Base-by-base conservation (phyloP, 2,113 vertebrate species). In the Equus quagga region DNA sequence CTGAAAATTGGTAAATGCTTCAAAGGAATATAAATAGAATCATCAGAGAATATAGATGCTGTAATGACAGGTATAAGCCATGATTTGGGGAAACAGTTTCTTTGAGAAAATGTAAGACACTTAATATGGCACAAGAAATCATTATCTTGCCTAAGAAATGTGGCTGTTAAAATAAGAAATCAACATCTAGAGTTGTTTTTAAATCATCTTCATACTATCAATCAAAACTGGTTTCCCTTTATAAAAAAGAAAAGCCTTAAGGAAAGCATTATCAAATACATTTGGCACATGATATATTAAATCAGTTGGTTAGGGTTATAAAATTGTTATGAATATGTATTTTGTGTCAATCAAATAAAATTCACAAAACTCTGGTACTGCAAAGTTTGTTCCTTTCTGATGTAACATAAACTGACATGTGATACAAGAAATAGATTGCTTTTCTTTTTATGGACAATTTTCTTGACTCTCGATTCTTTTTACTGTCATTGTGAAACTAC, bases 401-500 rank as follows among this genome's bases (percentile, higher is more conserved):
- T 87, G 2, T 79, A 81, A 85, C 28, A 44, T 60, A 88, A 46
- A 62, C 36, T 78, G 76, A 92, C 10, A 49, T 41, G 6, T 51
- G 21, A 82, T 73, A 80, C 4, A 67, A 78, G 9, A 54, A 93
- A 94, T 73, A 93, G 31, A 82, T 89, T 89, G 64, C 58, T 80
- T 96, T 96, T 36, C 44, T 18, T 94, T 94, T 96, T 91, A 96
- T 89, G 33, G 33, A 80, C 11, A 72, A 85, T 91, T 96, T 96
- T 91, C 81, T 94, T 84, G 6, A 60, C 84, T 81, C 36, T 94
- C 79, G 3, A 10, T 81, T 93, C 24, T 72, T 96, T 96, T 87
- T 86, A 90, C 11, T 95, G 73, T 76, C 70, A 94, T 65, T 87
- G 28, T 41, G 31, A 76, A 94, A 89, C 17, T 76, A 75, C 36